Base-by-base conservation (phyloP, 53 echinoderm and acorn worm species). In the Luidia sarsii region DNA sequence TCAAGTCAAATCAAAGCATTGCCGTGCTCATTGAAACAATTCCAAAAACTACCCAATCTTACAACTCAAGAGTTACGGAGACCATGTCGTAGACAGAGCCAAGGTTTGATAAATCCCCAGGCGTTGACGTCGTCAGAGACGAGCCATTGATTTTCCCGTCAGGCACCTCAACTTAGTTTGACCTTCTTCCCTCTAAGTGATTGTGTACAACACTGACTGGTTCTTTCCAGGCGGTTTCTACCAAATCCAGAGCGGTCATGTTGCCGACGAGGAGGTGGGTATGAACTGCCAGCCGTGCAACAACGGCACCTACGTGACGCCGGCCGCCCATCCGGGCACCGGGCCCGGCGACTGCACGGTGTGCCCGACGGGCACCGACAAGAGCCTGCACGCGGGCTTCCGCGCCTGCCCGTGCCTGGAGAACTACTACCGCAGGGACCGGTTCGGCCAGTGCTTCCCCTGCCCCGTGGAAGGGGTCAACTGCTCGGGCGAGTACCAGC, bases 311-410 rank as follows among this genome's bases (percentile, higher is more conserved):
- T 86, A 75, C 46, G 56, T 86, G 33, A 31, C 79, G 3, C 75
- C 75, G n/a, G 39, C 6, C 10, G 67, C 33, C 21, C 23, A 50
- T 21, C 86, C 86, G 0, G 89, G 89, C 6, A 75, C 20, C 2
- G 23, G 21, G 13, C 15, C 27, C 29, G 41, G 70, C 25, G 89
- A 89, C 32, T 89, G 89, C 69, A 39, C 6, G 28, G 80, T 80
- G 3, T 89, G 89, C 57, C 89, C 85, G 13, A 62, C 80, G 2
- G 85, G 89, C 18, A 89, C 89, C 4, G 36, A 85, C 23, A 89
- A 85, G 16, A 66, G 39, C 20, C 21, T 51, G 18, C 57, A 80
- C 13, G 89, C 89, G 24, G 89, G 89, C 15, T 89, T 80, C 57
- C 80, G 85, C 1, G 89, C 89, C 5, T 89, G 89, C 64, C 48